Evolutionary conservation across 2,888 invertebrate genomes (phyloP).

Genomic region (Mythimna vitellina): DNA sequence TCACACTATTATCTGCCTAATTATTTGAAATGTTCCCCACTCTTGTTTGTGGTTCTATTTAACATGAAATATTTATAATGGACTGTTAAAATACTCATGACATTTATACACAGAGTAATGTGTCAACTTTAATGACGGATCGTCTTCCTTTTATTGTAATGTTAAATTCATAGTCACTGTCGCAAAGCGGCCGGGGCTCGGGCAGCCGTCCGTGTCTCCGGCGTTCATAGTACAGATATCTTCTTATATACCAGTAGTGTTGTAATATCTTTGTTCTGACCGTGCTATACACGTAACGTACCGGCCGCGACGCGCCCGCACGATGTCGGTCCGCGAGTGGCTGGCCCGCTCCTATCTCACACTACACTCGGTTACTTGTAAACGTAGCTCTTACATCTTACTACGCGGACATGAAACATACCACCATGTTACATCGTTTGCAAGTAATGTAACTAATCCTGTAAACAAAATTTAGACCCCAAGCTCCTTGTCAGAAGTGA

Average conservation of each 20-base stretch:
- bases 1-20: not conserved
- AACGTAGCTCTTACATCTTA: slow-evolving; percentile 30
- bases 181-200: slow-evolving; percentile 37
- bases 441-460: slow-evolving; percentile 41
- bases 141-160: slow-evolving; percentile 11
- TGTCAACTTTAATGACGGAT: slow-evolving; percentile 21
- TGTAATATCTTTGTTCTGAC: slow-evolving; percentile 12
- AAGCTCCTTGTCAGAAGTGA: not conserved
- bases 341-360: slow-evolving; percentile 56
- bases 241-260: slow-evolving; percentile 28
- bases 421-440: slow-evolving; percentile 33
- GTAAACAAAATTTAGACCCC: slow-evolving; percentile 64
- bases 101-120: slow-evolving; percentile 10
- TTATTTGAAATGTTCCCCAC: not conserved
- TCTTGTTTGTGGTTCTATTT: slow-evolving; percentile 21
- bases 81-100: slow-evolving; percentile 49
- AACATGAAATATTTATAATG: slow-evolving; percentile 35
- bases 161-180: slow-evolving; percentile 23
- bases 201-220: slow-evolving; percentile 3
- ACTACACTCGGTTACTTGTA: slow-evolving; percentile 40
- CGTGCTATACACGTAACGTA: slow-evolving; percentile 2
- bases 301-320: not conserved
- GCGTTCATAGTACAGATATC: slow-evolving; percentile 33
- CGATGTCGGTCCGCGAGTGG: slow-evolving; percentile 42
- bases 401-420: slow-evolving; percentile 4